Base-by-base conservation (phyloP, 2,113 vertebrate genomes). In the Colossoma macropomum region DNA sequence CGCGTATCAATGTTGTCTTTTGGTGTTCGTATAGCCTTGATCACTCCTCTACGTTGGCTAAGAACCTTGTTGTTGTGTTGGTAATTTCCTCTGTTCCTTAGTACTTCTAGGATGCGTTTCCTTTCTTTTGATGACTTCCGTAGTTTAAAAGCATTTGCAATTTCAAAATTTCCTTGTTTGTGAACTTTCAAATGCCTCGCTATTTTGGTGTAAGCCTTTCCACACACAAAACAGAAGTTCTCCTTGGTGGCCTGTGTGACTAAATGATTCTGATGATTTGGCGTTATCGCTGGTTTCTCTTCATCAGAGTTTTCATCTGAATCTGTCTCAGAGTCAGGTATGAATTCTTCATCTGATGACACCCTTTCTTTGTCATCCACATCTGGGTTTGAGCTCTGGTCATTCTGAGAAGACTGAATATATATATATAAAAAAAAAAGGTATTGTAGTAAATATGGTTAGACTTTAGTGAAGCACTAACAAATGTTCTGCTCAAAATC, bases 161-260 rank as follows among this genome's bases (percentile, higher is more conserved):
- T 81, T 60, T 81, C 79, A 50, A 23, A 2, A 8, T 63, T 73
- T 38, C 50, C 69, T 63, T 81, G 59, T 63, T 11, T 50, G 56
- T 73, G 68, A 25, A 62, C 25, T 30, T 80, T 80, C 72, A 80
- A 80, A 80, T 80, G 79, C 34, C 52, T 56, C 21, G 78, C 2
- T 41, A 80, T 80, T 80, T 80, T 80, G 3, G 1, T 6, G 34
- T 3, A 62, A 4, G 52, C 5, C 34, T 80, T 71, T 28, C 79
- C 79, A 62, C 79, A 80, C 56, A 80, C 68, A 30, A 72, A 80
- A 59, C 78, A 60, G 32, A 80, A 79, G 50, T 70, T 70, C 16
- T 70, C 9, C 15, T 80, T 80, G 56, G 52, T 41, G 54, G 78
- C 10, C 32, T 71, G 15, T 7, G 66, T 71, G 15, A 80, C n/a